These are phyloP conservation scores for Nesometra sesokonis DNA, from an alignment of 35 echinoderm and acorn worm genomes.

Conservation along the genomic window DNA sequence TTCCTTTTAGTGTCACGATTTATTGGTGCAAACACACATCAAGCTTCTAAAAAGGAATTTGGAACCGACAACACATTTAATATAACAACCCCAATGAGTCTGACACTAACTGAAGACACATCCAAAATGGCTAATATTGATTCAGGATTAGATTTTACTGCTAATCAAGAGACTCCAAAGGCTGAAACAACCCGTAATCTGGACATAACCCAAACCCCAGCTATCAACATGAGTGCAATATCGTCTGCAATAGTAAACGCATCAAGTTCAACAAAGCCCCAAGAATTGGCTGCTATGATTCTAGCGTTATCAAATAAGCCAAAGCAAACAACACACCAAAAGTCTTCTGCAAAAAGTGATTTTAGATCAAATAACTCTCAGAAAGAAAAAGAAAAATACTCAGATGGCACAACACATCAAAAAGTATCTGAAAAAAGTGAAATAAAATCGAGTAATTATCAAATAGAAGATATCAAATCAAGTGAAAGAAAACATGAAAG, in stretches of 20 bases:
- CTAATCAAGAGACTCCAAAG: conserved; percentile 25
- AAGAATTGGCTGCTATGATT: conserved; percentile 52
- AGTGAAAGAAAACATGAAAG: neutral
- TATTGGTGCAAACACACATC: no score
- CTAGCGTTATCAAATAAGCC: conserved; percentile 36
- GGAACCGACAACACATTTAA: neutral
- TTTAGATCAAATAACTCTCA: neutral
- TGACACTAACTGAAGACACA: neutral
- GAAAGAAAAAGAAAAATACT: neutral
- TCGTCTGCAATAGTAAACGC: conserved; percentile 44
- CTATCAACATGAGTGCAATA: conserved; percentile 36
- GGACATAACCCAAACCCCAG: conserved; percentile 18
- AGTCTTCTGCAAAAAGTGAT: neutral
- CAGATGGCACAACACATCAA: neutral
- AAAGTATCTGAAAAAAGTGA: neutral
- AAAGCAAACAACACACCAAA: neutral
- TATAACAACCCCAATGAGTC: neutral
- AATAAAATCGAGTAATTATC: neutral
- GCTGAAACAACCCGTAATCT: neutral
- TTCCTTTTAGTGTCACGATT: no score
- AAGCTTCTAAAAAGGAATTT: no score
- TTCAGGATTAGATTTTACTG: neutral
- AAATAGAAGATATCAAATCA: no score
- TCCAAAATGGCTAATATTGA: neutral
- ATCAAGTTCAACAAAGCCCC: conserved; percentile 31